These are phyloP conservation scores for Lagria hirta DNA, from an alignment of 2,888 invertebrate species.

Conservation along the genomic window DNA sequence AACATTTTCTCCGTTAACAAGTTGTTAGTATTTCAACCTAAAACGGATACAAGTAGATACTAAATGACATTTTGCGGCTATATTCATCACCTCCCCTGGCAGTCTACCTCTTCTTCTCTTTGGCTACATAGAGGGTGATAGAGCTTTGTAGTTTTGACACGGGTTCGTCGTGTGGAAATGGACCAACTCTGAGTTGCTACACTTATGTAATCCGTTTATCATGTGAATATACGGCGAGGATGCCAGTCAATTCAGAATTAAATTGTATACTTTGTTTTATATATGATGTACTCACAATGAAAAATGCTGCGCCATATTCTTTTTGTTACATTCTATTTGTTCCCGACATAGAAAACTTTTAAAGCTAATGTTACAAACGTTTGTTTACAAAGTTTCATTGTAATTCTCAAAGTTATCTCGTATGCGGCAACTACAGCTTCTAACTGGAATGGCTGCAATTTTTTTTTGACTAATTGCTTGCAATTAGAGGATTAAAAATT, in stretches of 20 bases:
- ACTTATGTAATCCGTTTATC: conserved; percentile 22
- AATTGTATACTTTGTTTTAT: conserved; percentile 22
- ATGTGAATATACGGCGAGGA: conserved; percentile 12
- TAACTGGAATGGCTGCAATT: too few species aligned
- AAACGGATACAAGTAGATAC: conserved; percentile 12
- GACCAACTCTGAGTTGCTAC: conserved; percentile 17
- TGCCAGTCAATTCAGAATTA: conserved; percentile 22
- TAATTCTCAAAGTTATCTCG: too few species aligned
- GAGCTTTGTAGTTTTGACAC: conserved; percentile 28
- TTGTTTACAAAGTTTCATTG: too few species aligned
- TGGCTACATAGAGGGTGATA: conserved; percentile 16
- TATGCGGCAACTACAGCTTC: too few species aligned
- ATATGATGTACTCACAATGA: conserved; percentile 20
- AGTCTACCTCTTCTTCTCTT: conserved; percentile 4
- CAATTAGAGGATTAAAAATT: too few species aligned
- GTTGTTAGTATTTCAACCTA: too few species aligned
- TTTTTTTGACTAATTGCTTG: too few species aligned
- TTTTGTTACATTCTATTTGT: conserved; percentile 13
- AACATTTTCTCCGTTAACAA: too few species aligned
- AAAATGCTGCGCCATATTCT: conserved; percentile 9
- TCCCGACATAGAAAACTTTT: conserved; percentile 3
- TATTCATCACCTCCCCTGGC: conserved; percentile 20
- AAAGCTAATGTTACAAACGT: too few species aligned
- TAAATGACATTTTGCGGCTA: conserved; percentile 21
- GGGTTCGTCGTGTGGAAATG: conserved; percentile 25